A percentile compares a stretch with the other conserved stretches of the same genome.
These are phyloP conservation scores for Plebejus anna DNA, from an alignment of 2,888 invertebrate species.

Conservation along the genomic window DNA sequence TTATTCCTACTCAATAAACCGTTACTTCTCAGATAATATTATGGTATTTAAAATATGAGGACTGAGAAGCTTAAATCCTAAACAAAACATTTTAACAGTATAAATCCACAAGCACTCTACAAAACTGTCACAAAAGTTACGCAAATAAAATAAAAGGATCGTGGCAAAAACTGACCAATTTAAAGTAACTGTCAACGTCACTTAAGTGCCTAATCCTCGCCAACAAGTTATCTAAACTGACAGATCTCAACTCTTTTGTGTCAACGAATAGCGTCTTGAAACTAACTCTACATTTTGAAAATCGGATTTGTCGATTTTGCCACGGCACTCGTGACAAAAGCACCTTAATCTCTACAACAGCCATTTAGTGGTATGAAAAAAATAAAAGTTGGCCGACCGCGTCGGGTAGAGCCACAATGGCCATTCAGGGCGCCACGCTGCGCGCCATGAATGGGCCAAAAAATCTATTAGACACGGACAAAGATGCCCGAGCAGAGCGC, in stretches of 20 bases:
- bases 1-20: background rate
- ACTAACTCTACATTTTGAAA: conserved; percentile 28
- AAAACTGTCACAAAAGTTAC: conserved; percentile 20
- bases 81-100: conserved; percentile 17
- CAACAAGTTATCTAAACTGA: conserved; percentile 62
- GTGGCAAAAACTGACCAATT: conserved; percentile 45
- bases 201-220: conserved; percentile 58
- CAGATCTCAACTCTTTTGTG: conserved; percentile 67
- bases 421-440: conserved; percentile 76
- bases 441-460: conserved; percentile 72
- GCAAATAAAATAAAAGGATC: conserved; percentile 28
- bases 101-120: background rate
- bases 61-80: background rate
- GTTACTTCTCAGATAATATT: background rate
- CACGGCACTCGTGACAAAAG: conserved; percentile 61
- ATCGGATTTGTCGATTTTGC: conserved; percentile 54
- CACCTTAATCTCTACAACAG: conserved; percentile 75
- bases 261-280: conserved; percentile 33
- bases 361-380: conserved; percentile 72
- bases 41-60: background rate
- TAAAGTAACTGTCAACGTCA: conserved; percentile 44
- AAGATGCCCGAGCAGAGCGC: conserved; percentile 59
- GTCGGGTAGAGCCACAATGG: conserved; percentile 63
- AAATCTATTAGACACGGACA: conserved; percentile 78
- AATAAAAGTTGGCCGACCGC: conserved; percentile 72